Conservation (phyloP, 2,888 invertebrate genomes). For the Caenorhabditis panamensis region DNA sequence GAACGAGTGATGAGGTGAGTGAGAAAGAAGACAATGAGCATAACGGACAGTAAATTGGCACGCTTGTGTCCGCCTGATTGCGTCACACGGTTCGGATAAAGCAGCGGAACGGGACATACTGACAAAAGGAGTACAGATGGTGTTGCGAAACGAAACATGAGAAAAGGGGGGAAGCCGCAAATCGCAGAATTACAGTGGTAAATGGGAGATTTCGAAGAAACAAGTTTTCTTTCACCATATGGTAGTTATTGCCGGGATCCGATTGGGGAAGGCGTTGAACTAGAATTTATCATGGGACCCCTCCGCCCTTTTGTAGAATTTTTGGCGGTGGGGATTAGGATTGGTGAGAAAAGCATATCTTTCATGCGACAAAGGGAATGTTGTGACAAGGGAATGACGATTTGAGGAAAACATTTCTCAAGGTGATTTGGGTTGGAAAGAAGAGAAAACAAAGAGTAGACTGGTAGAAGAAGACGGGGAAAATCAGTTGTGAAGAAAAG, state of each 20-base stretch:
- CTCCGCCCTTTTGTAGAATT: conserved; percentile 10
- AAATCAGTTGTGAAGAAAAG: background rate
- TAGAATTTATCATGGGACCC: background rate
- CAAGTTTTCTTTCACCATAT: background rate
- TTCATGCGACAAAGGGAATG: background rate
- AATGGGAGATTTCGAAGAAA: conserved; percentile 15
- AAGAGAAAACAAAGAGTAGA: background rate
- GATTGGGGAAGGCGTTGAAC: too few species aligned
- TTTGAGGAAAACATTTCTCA: conserved; percentile 1
- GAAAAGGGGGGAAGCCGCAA: conserved; percentile 8
- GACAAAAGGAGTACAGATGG: conserved; percentile 21
- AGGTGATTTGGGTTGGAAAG: conserved; percentile 10
- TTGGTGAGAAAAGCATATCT: background rate
- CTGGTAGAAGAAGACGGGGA: background rate
- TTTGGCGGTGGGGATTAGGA: too few species aligned
- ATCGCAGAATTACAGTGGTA: conserved; percentile 31
- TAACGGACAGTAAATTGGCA: conserved; percentile 23
- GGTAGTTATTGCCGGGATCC: conserved; percentile 4
- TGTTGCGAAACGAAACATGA: conserved; percentile 41
- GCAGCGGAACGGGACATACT: conserved; percentile 8
- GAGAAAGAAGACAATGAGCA: conserved; percentile 13
- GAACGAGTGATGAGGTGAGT: conserved; percentile 24
- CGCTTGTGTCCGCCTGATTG: conserved; percentile 15
- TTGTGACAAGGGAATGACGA: background rate
- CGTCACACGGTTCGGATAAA: conserved; percentile 31